Evolutionary conservation across 2,113 vertebrate species (phyloP), one percentile per base, ranked within the genome.

Genomic region (Electrona antarctica): DNA sequence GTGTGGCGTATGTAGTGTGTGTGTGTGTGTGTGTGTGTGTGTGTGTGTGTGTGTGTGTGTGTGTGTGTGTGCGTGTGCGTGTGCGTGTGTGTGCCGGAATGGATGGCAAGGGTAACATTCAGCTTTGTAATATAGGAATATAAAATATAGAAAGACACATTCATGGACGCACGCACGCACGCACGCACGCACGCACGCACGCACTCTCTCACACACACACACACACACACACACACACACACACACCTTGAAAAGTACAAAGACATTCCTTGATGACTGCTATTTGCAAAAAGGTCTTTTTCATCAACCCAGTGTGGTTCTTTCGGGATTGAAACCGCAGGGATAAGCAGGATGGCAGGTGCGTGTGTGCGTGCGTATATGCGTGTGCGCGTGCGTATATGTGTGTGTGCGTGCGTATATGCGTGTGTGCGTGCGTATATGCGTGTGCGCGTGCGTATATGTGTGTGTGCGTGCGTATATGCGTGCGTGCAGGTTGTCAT

Each of bases 211-310:
- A n/a, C n/a, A 72, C 73, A 21, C 21, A 65, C 48, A 29, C 14
- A 64, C 47, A 51, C 73, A 47, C 49, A 8, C 51, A 13, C 12
- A 67, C 64, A 61, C 64, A 72, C 46, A 59, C 28, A 49, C 54
- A 4, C 60, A 48, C 54, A 54, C 51, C 60, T 28, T 63, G 28
- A 78, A 78, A 77, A 57, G 57, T 77, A 73, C 75, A 64, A 46
- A 70, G 85, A 74, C 29, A 56, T 71, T 78, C 63, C 60, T 67
- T 56, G 60, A 77, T 59, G 48, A 70, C 63, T 33, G 3, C 45
- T 55, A n/a, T 82, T 84, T 82, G 77, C 85, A 87, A 71, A 29
- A 51, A 80, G 66, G 85, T 69, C 68, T 76, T 87, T 89, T 86
- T 86, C 88, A 89, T 89, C 85, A 82, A 59, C 70, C 64, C 67